Percentiles rank a stretch among this genome's conserved stretches.
These are phyloP conservation scores for Idaea aversata DNA, from an alignment of 2,888 invertebrate genomes.

Conservation along the genomic window DNA sequence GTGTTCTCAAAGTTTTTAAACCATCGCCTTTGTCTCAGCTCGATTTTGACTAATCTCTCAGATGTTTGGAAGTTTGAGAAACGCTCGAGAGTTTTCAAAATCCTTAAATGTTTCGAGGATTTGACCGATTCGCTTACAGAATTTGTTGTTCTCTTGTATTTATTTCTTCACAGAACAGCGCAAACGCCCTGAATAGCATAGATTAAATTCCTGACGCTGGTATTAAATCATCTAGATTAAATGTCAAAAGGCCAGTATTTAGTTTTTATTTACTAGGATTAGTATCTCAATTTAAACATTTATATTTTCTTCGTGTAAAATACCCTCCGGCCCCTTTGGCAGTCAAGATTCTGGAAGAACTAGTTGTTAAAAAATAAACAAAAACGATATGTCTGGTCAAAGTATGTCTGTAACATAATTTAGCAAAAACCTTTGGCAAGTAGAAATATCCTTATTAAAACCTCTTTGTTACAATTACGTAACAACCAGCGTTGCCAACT, in stretches of 20 bases:
- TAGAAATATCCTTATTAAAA: background rate
- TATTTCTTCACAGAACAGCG: no score
- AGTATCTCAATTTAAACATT: no score
- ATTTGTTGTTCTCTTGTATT: no score
- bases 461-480: background rate
- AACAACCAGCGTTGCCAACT: background rate
- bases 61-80: slow-evolving; percentile 20
- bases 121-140: background rate
- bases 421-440: background rate
- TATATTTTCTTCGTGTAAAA: no score
- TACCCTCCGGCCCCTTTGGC: no score
- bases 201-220: no score
- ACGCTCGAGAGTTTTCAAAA: slow-evolving; percentile 12
- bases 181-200: no score
- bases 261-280: no score
- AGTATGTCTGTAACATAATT: background rate
- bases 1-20: slow-evolving; percentile 29
- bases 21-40: slow-evolving; percentile 29
- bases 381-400: background rate
- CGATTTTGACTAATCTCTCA: slow-evolving; percentile 31
- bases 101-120: background rate
- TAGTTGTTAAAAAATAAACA: no score
- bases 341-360: no score
- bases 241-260: no score
- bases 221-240: no score